phyloP scores from a whole-genome alignment of 2,797 vertebrate genomes.

The Lepilemur ruficaudatus region DNA sequence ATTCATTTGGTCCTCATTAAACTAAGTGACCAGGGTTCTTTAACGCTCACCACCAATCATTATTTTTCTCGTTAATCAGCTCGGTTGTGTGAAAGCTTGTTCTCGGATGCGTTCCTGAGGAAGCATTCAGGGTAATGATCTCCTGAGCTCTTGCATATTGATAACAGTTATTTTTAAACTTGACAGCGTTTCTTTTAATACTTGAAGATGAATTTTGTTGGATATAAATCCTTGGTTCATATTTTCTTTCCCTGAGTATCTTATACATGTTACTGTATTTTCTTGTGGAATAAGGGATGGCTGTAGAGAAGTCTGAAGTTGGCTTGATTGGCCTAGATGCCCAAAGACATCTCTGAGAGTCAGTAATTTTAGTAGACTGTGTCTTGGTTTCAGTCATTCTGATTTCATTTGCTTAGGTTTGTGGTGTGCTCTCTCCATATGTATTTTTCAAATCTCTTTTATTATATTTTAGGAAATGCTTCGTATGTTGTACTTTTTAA shows the following conservation, averaged over 20 bases:
- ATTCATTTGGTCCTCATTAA: background rate
- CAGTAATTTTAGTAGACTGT: background rate
- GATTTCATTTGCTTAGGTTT: background rate
- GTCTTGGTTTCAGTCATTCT: background rate
- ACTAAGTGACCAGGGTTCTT: background rate
- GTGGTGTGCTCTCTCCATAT: background rate
- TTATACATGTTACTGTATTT: background rate
- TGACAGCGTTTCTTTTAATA: background rate
- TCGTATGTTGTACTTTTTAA: background rate
- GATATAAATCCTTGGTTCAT: background rate
- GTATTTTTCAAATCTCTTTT: background rate
- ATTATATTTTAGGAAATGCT: background rate
- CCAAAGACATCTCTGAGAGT: background rate
- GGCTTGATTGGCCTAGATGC: background rate
- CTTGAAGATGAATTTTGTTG: background rate
- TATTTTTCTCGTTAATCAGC: background rate
- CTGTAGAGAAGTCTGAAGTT: background rate
- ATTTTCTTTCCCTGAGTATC: background rate
- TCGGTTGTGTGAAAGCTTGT: background rate
- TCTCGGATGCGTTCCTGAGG: background rate
- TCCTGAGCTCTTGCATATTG: background rate
- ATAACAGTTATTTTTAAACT: background rate
- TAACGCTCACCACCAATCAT: no score
- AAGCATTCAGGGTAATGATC: background rate
- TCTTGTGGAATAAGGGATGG: background rate